A percentile compares a stretch with the other conserved stretches of the same genome.
Conservation (phyloP, 2,797 vertebrate genomes). For the Eupleurogrammus muticus region DNA sequence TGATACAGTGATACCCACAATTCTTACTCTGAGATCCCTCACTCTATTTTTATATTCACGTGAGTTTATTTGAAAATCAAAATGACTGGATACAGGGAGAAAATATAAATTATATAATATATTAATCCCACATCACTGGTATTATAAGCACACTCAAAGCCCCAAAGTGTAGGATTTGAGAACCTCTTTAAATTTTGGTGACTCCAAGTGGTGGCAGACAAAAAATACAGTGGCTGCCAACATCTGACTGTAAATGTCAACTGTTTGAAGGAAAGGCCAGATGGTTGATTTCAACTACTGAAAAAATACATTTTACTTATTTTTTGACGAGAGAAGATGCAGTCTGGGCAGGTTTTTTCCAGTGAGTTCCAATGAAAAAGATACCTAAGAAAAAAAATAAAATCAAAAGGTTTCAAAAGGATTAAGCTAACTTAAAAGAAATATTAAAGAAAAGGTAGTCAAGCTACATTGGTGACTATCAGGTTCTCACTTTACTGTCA, state of each 20-base stretch:
- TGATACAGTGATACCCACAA: constrained; percentile 63
- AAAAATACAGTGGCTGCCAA: background rate
- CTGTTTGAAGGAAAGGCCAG: background rate
- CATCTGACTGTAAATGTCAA: background rate
- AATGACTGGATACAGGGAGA: background rate
- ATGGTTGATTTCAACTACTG: background rate
- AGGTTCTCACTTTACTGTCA: background rate
- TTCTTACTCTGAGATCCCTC: constrained; percentile 65
- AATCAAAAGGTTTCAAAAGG: too few relatives aligned
- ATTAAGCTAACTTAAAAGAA: too few relatives aligned
- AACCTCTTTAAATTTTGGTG: background rate
- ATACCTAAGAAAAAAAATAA: background rate
- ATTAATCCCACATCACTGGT: background rate
- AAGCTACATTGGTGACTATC: background rate
- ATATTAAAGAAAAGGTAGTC: background rate
- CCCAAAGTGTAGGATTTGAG: background rate
- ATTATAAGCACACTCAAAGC: background rate
- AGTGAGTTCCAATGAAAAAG: background rate
- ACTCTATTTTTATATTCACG: constrained; percentile 56
- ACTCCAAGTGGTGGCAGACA: background rate
- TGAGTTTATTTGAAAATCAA: constrained; percentile 17
- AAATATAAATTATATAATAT: background rate
- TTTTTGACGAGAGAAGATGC: background rate
- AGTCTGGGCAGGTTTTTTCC: background rate
- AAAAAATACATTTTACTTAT: background rate